phyloP scores from a whole-genome alignment of 2,113 vertebrate species.

The Psittacus erithacus region DNA sequence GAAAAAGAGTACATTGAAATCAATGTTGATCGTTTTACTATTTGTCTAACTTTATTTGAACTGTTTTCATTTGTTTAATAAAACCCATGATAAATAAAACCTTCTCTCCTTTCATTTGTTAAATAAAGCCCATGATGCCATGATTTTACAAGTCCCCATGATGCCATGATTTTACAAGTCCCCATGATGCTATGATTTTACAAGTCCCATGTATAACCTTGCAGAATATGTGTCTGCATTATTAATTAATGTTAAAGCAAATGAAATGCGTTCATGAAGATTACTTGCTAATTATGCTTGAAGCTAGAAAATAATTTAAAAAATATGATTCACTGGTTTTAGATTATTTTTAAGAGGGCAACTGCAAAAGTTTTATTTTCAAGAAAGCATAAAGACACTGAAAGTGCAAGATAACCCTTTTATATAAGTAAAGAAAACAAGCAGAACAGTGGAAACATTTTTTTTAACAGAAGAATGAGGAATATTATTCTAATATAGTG shows the following conservation, averaged over 20 bases:
- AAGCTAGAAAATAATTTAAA: not conserved
- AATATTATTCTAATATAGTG: not conserved
- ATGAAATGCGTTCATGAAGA: constrained; percentile 2
- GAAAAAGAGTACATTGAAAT: not conserved
- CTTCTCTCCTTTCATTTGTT: not conserved
- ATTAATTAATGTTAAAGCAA: not conserved
- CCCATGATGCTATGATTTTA: not conserved
- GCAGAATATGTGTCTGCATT: not conserved
- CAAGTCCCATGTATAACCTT: not conserved
- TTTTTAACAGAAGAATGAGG: not conserved
- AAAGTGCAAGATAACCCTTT: not conserved
- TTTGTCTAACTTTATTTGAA: not conserved
- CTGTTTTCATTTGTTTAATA: not conserved
- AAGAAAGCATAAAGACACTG: not conserved
- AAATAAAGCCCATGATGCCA: not conserved
- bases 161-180: not conserved
- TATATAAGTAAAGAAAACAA: not conserved
- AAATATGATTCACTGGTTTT: not conserved
- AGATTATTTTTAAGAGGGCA: not conserved
- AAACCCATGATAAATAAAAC: not conserved
- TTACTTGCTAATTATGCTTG: constrained; percentile 44
- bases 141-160: not conserved
- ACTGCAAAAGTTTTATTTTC: not conserved
- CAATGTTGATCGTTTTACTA: not conserved
- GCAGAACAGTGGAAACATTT: not conserved